Conservation (phyloP, 2,888 invertebrate species). For the Campoletis raptor region DNA sequence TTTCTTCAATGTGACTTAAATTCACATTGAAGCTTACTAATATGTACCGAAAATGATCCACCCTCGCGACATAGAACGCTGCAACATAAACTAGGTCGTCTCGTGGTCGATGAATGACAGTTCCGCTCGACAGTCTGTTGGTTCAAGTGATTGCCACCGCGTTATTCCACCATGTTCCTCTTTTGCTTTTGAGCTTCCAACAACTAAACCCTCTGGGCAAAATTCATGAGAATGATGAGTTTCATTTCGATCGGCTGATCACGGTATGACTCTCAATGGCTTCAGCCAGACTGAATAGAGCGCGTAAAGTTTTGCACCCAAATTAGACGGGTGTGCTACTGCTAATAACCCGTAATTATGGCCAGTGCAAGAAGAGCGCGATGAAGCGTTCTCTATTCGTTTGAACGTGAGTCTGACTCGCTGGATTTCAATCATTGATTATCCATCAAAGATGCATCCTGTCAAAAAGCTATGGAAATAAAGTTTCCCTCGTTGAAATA, state of each 20-base stretch:
- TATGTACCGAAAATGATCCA: slow-evolving; percentile 1
- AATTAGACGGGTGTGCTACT: background rate
- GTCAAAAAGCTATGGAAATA: background rate
- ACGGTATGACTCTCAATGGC: background rate
- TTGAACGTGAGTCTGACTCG: background rate
- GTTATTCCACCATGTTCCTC: slow-evolving; percentile 17
- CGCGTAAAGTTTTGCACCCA: background rate
- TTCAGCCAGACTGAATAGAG: slow-evolving; percentile 2
- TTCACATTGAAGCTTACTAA: slow-evolving; percentile 10
- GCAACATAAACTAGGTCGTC: slow-evolving; percentile 25
- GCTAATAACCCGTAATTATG: slow-evolving; percentile 6
- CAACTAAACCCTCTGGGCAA: background rate
- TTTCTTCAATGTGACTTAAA: slow-evolving; percentile 1
- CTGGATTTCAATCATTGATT: background rate
- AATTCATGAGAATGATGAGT: background rate
- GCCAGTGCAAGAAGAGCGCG: background rate
- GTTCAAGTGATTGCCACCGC: slow-evolving; percentile 7
- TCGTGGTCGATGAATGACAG: slow-evolving; percentile 39
- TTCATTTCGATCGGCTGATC: slow-evolving; percentile 3
- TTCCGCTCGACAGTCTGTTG: slow-evolving; percentile 26
- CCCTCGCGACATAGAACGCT: background rate
- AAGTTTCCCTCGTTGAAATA: background rate
- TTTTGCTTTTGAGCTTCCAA: background rate
- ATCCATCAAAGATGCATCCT: background rate
- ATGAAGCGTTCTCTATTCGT: background rate